phyloP scores from a whole-genome alignment of 2,113 vertebrate genomes.

The Setophaga kirtlandii region DNA sequence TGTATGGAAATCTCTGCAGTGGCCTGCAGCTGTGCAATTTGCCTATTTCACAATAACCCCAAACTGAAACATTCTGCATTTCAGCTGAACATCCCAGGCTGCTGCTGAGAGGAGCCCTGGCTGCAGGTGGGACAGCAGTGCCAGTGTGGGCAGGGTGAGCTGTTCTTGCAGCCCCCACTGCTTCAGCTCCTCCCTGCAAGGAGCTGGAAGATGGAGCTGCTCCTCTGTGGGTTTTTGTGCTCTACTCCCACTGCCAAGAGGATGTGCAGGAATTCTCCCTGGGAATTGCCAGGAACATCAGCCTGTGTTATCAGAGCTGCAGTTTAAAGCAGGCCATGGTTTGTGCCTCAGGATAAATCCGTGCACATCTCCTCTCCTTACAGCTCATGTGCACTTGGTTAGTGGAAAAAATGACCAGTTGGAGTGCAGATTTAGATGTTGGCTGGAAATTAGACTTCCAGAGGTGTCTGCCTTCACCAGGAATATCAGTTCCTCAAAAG shows the following conservation, averaged over 20 bases:
- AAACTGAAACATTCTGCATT: rapidly evolving
- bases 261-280: background rate
- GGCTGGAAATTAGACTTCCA: background rate
- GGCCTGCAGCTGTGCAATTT: background rate
- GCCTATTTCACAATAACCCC: background rate
- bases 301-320: background rate
- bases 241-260: background rate
- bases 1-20: background rate
- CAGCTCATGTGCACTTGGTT: background rate
- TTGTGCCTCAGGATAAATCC: background rate
- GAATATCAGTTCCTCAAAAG: background rate
- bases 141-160: background rate
- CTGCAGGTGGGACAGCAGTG: background rate
- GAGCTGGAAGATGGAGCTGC: background rate
- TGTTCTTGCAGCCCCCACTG: background rate
- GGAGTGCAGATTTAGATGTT: background rate
- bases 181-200: rapidly evolving
- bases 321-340: background rate
- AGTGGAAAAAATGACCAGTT: background rate
- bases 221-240: background rate
- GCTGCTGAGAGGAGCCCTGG: background rate
- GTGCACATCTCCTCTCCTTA: rapidly evolving
- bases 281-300: background rate
- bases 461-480: background rate
- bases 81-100: rapidly evolving